phyloP scores from a whole-genome alignment of 2,797 vertebrate genomes.

The Morus bassanus region DNA sequence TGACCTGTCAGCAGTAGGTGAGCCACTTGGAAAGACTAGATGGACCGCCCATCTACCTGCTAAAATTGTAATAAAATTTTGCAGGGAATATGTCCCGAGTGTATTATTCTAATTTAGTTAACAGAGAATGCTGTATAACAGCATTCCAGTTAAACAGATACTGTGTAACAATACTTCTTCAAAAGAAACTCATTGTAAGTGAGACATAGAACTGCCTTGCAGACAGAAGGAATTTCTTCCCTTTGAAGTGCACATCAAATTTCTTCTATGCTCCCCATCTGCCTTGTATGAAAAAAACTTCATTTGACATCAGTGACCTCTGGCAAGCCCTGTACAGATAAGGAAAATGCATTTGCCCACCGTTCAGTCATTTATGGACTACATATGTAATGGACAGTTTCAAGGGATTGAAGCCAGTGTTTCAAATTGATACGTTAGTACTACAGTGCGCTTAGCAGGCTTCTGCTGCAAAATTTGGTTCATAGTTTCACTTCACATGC shows the following conservation, averaged over 20 bases:
- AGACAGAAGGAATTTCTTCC: background rate
- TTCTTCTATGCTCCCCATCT: background rate
- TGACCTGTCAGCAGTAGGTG: background rate
- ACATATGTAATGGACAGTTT: rapidly evolving
- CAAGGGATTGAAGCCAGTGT: background rate
- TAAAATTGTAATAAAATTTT: background rate
- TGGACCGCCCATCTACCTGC: background rate
- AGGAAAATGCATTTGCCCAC: background rate
- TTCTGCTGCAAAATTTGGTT: background rate
- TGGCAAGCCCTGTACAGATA: background rate
- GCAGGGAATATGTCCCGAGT: background rate
- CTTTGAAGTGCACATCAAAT: slow-evolving; percentile 12
- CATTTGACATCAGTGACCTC: background rate
- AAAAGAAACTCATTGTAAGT: background rate
- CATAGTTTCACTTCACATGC: rapidly evolving
- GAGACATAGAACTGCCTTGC: background rate
- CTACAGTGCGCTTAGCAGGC: background rate
- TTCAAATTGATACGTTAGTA: background rate
- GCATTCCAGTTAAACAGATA: background rate
- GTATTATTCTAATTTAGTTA: background rate
- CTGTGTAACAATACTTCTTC: background rate
- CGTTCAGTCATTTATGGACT: rapidly evolving
- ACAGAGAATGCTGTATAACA: background rate
- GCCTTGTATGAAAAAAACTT: background rate
- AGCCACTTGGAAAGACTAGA: background rate